Conservation (phyloP, 2,797 vertebrate species). For the Acropternis orthonyx region DNA sequence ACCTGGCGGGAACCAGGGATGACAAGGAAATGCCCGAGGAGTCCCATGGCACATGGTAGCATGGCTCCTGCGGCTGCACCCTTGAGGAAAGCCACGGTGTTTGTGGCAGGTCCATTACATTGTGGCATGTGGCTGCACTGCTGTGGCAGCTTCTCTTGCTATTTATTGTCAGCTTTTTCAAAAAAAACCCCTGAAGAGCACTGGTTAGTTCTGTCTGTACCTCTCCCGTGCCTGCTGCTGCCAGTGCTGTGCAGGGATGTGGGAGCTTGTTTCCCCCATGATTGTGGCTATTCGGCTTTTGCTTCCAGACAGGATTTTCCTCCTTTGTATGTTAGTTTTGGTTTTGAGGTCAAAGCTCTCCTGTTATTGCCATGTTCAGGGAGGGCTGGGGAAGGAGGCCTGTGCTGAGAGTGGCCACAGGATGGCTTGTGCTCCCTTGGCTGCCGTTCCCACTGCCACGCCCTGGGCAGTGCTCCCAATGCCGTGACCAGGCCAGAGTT, state of each 20-base stretch:
- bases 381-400: not conserved
- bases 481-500: rapidly evolving
- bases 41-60: not conserved
- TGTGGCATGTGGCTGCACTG: not conserved
- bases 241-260: not conserved
- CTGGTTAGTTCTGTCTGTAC: not conserved
- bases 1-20: not conserved
- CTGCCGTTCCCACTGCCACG: not conserved
- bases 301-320: not conserved
- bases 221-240: not conserved
- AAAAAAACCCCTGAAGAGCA: not conserved
- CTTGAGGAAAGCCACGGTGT: rapidly evolving
- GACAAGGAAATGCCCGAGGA: rapidly evolving
- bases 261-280: not conserved
- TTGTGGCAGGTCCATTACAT: not conserved
- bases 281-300: not conserved
- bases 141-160: not conserved
- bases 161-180: constrained; percentile 4
- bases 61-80: not conserved
- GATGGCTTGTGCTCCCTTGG: rapidly evolving
- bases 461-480: rapidly evolving
- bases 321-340: not conserved
- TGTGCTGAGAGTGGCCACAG: not conserved
- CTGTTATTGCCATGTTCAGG: rapidly evolving
- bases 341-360: not conserved